These are phyloP conservation scores for Cladopsammia gracilis DNA, from an alignment of 64 coral and sea anemone genomes.

Conservation along the genomic window DNA sequence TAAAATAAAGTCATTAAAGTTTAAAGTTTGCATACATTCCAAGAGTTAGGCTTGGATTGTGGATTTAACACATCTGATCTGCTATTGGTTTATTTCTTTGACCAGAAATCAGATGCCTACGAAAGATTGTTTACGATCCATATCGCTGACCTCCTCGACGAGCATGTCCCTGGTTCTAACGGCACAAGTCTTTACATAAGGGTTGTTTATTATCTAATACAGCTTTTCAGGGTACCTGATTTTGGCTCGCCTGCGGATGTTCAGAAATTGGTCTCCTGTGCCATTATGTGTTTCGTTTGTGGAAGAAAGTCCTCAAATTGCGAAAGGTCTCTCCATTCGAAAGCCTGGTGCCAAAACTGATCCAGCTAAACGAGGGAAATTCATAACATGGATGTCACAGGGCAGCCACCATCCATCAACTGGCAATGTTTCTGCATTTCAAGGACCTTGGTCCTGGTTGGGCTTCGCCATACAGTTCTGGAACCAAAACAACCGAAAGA, in stretches of 20 bases:
- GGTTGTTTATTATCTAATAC: slow-evolving; percentile 14
- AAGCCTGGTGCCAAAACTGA: slow-evolving; percentile 14
- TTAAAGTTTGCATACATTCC: too few species aligned
- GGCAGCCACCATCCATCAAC: too few species aligned
- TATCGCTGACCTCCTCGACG: slow-evolving; percentile 62
- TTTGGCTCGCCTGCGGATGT: slow-evolving; percentile 36
- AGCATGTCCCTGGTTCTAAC: slow-evolving; percentile 59
- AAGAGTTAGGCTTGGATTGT: slow-evolving; percentile 39
- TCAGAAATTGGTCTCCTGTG: slow-evolving; percentile 36
- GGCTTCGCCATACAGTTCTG: too few species aligned
- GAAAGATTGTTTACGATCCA: slow-evolving; percentile 24
- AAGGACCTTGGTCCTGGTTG: too few species aligned
- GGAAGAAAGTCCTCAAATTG: background rate
- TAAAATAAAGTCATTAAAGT: too few species aligned
- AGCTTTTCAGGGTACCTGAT: background rate
- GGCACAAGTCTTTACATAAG: slow-evolving; percentile 63
- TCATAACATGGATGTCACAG: too few species aligned
- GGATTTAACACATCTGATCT: slow-evolving; percentile 60
- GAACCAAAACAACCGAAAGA: too few species aligned
- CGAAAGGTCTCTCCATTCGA: slow-evolving; percentile 31
- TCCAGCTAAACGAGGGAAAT: background rate
- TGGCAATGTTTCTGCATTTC: too few species aligned
- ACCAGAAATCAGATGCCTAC: slow-evolving; percentile 72
- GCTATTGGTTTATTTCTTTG: slow-evolving; percentile 50
- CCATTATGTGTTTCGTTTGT: slow-evolving; percentile 41